Base-by-base conservation (phyloP, 2,888 invertebrate genomes). In the Amphiduros pacificus region DNA sequence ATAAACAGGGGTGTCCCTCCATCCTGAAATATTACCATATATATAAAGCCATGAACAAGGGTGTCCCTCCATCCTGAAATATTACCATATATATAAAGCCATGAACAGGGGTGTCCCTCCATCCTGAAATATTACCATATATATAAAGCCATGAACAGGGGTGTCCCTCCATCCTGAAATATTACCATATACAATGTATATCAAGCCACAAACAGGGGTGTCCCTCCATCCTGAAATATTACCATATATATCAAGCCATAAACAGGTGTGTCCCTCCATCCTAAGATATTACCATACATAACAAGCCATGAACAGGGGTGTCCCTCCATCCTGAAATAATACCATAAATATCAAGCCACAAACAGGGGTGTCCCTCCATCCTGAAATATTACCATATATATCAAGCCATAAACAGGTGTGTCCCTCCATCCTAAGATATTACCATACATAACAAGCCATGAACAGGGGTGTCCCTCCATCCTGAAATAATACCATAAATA, bases 321-420 rank as follows among this genome's bases (percentile, higher is more conserved):
- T n/a, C n/a, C n/a, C n/a, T n/a, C n/a, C n/a, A n/a, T n/a, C n/a
- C n/a, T n/a, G n/a, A n/a, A n/a, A n/a, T n/a, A n/a, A n/a, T n/a
- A n/a, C n/a, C n/a, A n/a, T n/a, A n/a, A n/a, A n/a, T n/a, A n/a
- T n/a, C n/a, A 89, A 3, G 95, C 91, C 68, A 96, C 93, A 84
- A 95, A 95, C 65, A 95, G 86, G 0, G 94, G 92, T 0, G 91
- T 93, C 6, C 94, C 94, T 61, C 90, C 90, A 83, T 96, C 95
- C 94, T 94, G 82, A 26, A 41, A 56, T 6, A 55, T n/a, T n/a
- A n/a, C n/a, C n/a, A n/a, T n/a, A n/a, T n/a, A n/a, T n/a, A n/a
- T n/a, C n/a, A n/a, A n/a, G n/a, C n/a, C n/a, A n/a, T n/a, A n/a
- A n/a, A n/a, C n/a, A n/a, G n/a, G n/a, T n/a, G n/a, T n/a, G n/a